Evolutionary conservation across 2,113 vertebrate genomes (phyloP).

Genomic region (Pangasianodon hypophthalmus): DNA sequence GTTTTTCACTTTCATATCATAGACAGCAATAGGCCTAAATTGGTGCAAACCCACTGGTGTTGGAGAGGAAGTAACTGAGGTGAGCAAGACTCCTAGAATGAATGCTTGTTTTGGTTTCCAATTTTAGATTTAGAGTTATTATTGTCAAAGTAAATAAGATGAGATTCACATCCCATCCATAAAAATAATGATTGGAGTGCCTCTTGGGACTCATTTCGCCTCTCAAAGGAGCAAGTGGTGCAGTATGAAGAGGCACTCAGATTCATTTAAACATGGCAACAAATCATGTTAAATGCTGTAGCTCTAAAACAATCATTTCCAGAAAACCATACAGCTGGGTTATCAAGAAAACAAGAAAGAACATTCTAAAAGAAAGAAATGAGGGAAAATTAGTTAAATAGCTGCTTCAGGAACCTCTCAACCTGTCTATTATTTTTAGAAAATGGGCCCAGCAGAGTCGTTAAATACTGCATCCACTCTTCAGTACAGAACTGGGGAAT

Average conservation of each 20-base stretch:
- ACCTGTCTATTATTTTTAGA: conserved; percentile 7
- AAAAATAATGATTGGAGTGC: not conserved
- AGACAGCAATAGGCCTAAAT: not conserved
- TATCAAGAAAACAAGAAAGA: not conserved
- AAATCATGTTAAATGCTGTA: not conserved
- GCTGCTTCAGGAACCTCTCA: not conserved
- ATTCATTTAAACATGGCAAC: not conserved
- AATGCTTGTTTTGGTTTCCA: not conserved
- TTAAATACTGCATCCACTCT: conserved; percentile 18
- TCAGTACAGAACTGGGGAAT: not conserved
- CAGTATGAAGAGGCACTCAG: not conserved
- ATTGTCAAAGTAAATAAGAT: not conserved
- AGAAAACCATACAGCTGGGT: not conserved
- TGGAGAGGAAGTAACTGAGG: not conserved
- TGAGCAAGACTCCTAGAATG: not conserved
- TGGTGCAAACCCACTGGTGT: not conserved
- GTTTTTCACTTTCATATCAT: not conserved
- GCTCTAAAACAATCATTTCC: not conserved
- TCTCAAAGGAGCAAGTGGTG: not conserved
- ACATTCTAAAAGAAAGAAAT: not conserved
- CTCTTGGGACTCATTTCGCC: not conserved
- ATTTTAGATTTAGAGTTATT: not conserved
- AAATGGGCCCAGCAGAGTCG: not conserved
- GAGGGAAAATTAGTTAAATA: not conserved
- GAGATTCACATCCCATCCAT: not conserved